phyloP scores from a whole-genome alignment of 2,113 vertebrate genomes.

The Proterorhinus semilunaris region DNA sequence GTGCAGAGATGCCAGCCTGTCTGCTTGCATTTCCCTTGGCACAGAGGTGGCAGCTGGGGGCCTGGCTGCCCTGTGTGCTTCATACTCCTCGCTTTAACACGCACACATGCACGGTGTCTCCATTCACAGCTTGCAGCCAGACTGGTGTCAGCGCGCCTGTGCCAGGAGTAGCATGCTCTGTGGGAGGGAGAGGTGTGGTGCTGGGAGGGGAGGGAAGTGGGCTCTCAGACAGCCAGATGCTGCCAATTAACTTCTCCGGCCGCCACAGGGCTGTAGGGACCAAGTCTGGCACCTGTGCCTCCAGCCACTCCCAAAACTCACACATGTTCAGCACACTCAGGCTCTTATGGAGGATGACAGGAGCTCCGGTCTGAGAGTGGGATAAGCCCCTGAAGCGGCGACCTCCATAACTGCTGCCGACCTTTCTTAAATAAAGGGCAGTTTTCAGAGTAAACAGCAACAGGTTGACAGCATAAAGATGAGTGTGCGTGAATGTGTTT shows the following conservation, averaged over 20 bases:
- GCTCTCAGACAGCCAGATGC: slow-evolving; percentile 88
- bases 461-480: slow-evolving; percentile 13
- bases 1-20: slow-evolving; percentile 72
- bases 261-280: slow-evolving; percentile 60
- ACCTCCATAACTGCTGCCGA: slow-evolving; percentile 28
- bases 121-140: slow-evolving; percentile 76
- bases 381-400: slow-evolving; percentile 25
- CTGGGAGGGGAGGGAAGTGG: slow-evolving; percentile 30
- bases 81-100: slow-evolving; percentile 46
- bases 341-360: slow-evolving; percentile 29
- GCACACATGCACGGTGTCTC: slow-evolving; percentile 37
- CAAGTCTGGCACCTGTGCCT: slow-evolving; percentile 64
- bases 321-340: neutral
- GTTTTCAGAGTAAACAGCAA: slow-evolving; percentile 9
- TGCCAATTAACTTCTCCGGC: slow-evolving; percentile 88
- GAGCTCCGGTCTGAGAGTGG: slow-evolving; percentile 5
- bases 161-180: slow-evolving; percentile 54
- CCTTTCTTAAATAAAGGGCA: slow-evolving; percentile 8
- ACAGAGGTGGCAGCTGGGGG: slow-evolving; percentile 71
- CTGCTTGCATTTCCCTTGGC: slow-evolving; percentile 76
- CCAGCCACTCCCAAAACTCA: slow-evolving; percentile 18
- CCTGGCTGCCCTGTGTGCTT: slow-evolving; percentile 65
- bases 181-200: slow-evolving; percentile 28
- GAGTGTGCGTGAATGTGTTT: slow-evolving; percentile 18
- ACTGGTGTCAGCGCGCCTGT: slow-evolving; percentile 77